Base-by-base conservation (phyloP, 2,888 invertebrate genomes). In the Encarsia formosa region DNA sequence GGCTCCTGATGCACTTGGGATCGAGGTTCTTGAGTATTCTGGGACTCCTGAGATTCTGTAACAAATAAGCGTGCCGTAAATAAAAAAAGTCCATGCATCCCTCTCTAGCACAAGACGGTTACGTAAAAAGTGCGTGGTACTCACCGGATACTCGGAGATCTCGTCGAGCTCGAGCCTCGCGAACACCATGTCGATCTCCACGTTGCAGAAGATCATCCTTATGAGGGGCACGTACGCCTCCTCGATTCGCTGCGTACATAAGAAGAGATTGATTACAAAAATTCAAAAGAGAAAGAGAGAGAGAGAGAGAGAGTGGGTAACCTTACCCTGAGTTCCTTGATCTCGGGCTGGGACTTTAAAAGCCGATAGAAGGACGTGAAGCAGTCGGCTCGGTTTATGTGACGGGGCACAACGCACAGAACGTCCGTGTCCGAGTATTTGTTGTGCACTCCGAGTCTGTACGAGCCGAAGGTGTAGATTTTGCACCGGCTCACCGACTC, bases 201-300 rank as follows among this genome's bases (percentile, higher is more conserved):
- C 96, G 24, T 92, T 94, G 78, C 94, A 92, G 74, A 97, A 99
- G 71, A 91, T 92, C 92, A 99, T 94, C 78, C 99, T 99, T 60
- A 99, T 96, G 8, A 99, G 95, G 3, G 99, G 99, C 60, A 99
- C 99, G 76, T 89, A 99, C 0, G 99, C 99, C 72, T 98, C 98
- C 75, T 98, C 97, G 1, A 99, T 96, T 2, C 94, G 89, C 55
- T 55, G 29, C 18, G 44, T 39, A 49, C 8, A 20, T 26, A 37
- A 35, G 13, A 16, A 29, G 31, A 41, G 42, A 23, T 23, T 22
- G 22, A 32, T 2, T 24, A n/a, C 31, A 19, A 23, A 19, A 4
- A 15, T 16, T 32, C 19, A 37, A 13, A 20, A 40, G 31, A 9
- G n/a, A n/a, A n/a, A n/a, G 34, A 20, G 32, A 69, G 26, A 4